Evolutionary conservation across 2,113 vertebrate species (phyloP).

Genomic region (Tympanuchus pallidicinctus): DNA sequence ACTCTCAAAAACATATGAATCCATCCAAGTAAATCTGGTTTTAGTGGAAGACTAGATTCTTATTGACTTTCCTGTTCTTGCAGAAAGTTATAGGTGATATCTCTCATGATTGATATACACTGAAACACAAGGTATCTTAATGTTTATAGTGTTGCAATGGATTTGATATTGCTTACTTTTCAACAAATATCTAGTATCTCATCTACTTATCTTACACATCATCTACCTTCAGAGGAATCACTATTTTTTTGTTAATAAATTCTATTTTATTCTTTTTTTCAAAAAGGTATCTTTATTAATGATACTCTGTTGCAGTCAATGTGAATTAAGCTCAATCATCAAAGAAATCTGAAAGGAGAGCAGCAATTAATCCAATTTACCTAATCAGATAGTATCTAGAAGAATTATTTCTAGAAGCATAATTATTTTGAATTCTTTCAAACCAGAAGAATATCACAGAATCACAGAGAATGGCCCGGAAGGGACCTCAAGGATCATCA

Average conservation of each 20-base stretch:
- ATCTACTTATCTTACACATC: neutral
- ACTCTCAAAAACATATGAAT: neutral
- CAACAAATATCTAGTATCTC: neutral
- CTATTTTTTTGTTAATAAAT: neutral
- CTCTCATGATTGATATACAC: neutral
- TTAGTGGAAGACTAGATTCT: neutral
- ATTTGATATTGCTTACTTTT: neutral
- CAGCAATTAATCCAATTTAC: constrained; percentile 1
- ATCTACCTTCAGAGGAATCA: neutral
- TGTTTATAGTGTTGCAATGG: neutral
- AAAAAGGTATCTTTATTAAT: neutral
- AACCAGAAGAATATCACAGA: neutral
- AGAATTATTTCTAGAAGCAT: neutral
- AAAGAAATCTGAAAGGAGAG: neutral
- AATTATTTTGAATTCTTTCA: neutral
- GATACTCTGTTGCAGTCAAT: neutral
- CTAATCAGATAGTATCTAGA: neutral
- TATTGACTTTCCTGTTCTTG: neutral
- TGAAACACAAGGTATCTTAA: neutral
- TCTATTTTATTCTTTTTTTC: neutral
- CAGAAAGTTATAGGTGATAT: neutral
- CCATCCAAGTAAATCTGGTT: neutral
- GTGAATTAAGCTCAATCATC: neutral
- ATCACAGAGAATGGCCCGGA: too few relatives aligned
- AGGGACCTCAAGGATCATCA: too few relatives aligned